Conservation (phyloP, 2,113 vertebrate genomes). For the Mobula birostris region DNA sequence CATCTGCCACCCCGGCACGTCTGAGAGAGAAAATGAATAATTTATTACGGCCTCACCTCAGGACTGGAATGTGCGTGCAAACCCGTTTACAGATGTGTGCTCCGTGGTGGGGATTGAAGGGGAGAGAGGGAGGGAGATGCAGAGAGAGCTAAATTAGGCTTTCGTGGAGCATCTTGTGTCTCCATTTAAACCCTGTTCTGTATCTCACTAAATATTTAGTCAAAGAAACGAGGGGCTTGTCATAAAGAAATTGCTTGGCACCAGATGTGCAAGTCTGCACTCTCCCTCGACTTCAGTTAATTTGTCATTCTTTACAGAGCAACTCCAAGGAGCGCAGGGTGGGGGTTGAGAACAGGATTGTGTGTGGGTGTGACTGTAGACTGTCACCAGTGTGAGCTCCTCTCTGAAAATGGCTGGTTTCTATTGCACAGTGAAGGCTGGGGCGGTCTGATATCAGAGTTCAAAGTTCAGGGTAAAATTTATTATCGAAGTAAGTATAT, state of each 20-base stretch:
- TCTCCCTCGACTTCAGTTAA: not conserved
- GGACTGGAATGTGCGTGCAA: not conserved
- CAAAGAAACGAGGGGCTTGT: not conserved
- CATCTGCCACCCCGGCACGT: not conserved
- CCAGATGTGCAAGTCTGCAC: not conserved
- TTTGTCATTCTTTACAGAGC: not conserved
- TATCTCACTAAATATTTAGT: no score
- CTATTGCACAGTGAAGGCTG: conserved; percentile 41
- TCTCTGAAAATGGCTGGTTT: conserved; percentile 47
- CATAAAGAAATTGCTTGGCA: no score
- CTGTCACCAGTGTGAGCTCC: no score
- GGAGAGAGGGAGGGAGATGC: not conserved
- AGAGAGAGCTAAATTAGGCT: not conserved
- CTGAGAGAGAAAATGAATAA: not conserved
- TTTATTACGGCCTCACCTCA: not conserved
- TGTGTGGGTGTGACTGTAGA: conserved; percentile 39
- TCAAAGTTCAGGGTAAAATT: no score
- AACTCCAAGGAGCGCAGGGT: not conserved
- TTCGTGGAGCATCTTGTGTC: not conserved
- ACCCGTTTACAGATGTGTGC: not conserved
- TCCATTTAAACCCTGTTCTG: not conserved
- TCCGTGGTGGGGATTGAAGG: not conserved
- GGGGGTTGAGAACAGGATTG: conserved; percentile 27
- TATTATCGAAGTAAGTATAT: no score
- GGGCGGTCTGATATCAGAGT: not conserved